Percentiles rank a stretch among this genome's conserved stretches.
phyloP scores from a whole-genome alignment of 2,113 vertebrate species.

The Aegithalos caudatus region DNA sequence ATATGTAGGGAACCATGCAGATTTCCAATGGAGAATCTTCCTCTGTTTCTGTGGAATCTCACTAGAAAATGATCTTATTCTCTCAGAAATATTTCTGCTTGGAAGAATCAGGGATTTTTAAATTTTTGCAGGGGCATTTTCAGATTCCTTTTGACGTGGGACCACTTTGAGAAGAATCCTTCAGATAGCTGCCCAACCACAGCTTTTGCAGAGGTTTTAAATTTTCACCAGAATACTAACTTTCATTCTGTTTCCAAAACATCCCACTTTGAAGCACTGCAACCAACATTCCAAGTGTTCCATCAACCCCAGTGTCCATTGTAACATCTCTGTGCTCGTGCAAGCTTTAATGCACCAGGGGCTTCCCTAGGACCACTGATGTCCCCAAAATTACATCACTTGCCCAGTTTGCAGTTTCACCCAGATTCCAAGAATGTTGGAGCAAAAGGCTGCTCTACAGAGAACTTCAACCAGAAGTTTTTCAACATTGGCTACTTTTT shows the following conservation, averaged over 20 bases:
- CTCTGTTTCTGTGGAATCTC: background rate
- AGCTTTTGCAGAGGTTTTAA: background rate
- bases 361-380: background rate
- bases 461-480: background rate
- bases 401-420: background rate
- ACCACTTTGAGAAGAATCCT: background rate
- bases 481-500: background rate
- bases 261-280: fast-evolving
- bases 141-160: fast-evolving
- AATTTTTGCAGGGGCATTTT: background rate
- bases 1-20: background rate
- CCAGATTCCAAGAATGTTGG: background rate
- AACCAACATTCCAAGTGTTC: too few relatives aligned
- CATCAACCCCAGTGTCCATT: fast-evolving
- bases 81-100: background rate
- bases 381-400: background rate
- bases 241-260: background rate
- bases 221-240: background rate
- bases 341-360: background rate
- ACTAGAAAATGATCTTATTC: background rate
- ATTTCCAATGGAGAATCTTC: background rate
- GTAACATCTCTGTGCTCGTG: background rate
- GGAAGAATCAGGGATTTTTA: background rate
- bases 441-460: background rate
- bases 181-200: fast-evolving